A percentile compares a stretch with the other conserved stretches of the same genome.
phyloP scores from a whole-genome alignment of 2,888 invertebrate genomes.

The Metallyticus violacea region DNA sequence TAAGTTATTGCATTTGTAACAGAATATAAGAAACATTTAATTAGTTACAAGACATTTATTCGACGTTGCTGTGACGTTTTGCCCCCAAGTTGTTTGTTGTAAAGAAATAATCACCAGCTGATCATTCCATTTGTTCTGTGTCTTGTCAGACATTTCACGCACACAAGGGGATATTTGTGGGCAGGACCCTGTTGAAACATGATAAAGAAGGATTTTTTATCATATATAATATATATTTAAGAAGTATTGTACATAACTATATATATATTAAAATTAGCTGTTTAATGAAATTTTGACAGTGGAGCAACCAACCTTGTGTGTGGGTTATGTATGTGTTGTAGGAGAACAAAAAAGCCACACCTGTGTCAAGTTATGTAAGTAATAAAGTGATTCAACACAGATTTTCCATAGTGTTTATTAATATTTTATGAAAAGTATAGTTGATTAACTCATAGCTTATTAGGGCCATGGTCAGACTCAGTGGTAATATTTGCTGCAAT shows the following conservation, averaged over 20 bases:
- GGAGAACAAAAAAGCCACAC: not conserved
- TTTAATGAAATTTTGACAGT: not conserved
- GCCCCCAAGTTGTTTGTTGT: not conserved
- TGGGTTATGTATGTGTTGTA: not conserved
- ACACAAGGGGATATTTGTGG: not conserved
- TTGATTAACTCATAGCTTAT: no score
- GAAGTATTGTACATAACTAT: constrained; percentile 9
- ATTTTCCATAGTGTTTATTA: not conserved
- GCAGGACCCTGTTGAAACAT: not conserved
- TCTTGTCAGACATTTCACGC: not conserved
- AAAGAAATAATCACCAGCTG: not conserved
- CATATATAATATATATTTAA: not conserved
- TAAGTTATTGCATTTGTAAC: no score
- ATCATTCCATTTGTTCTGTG: not conserved
- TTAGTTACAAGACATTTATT: no score
- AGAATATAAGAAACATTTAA: no score
- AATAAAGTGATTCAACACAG: not conserved
- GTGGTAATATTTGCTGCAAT: no score
- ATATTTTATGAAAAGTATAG: not conserved
- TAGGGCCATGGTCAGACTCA: no score
- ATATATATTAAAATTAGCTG: constrained; percentile 11
- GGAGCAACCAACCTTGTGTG: not conserved
- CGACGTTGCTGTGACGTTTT: not conserved
- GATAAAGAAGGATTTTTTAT: not conserved
- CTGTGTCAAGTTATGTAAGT: not conserved